A percentile compares a stretch with the other conserved stretches of the same genome.
Evolutionary conservation across 2,888 invertebrate genomes (phyloP).

Genomic region (Amphipyra tragopoginis): DNA sequence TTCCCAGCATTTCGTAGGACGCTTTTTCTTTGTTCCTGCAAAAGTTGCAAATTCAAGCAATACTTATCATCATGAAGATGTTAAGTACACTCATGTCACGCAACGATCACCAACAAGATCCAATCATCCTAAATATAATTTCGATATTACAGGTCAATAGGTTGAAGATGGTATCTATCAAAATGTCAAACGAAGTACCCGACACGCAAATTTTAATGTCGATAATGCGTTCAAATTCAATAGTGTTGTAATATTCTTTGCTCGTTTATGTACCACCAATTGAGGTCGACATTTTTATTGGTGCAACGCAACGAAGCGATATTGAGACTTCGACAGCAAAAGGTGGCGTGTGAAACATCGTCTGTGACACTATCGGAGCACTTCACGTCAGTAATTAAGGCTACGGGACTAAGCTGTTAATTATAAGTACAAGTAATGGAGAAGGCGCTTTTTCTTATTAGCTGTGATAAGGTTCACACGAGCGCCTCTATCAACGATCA

Average conservation of each 20-base stretch:
- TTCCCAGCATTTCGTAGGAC: too few species aligned
- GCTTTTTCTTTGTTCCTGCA: too few species aligned
- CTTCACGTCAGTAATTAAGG: slow-evolving; percentile 40
- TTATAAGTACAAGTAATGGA: slow-evolving; percentile 17
- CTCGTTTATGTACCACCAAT: slow-evolving; percentile 56
- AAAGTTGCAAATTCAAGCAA: too few species aligned
- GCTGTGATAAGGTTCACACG: neutral
- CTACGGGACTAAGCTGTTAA: slow-evolving; percentile 26
- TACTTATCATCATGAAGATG: too few species aligned
- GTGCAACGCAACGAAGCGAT: slow-evolving; percentile 67
- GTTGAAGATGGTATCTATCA: slow-evolving; percentile 72
- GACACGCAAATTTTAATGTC: slow-evolving; percentile 34
- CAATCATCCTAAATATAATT: slow-evolving; percentile 33
- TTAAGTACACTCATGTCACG: neutral
- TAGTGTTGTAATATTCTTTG: slow-evolving; percentile 65
- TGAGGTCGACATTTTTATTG: slow-evolving; percentile 75
- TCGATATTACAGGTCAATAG: slow-evolving; percentile 69
- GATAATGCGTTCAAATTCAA: slow-evolving; percentile 67
- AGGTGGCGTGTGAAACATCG: slow-evolving; percentile 60
- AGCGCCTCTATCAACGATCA: neutral
- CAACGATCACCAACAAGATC: slow-evolving; percentile 11
- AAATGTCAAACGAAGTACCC: slow-evolving; percentile 70
- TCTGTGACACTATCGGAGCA: slow-evolving; percentile 26
- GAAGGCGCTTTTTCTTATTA: slow-evolving; percentile 12
- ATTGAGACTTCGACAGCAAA: slow-evolving; percentile 66